Conservation (phyloP, 2,113 vertebrate genomes). For the Muscicapa adusta region DNA sequence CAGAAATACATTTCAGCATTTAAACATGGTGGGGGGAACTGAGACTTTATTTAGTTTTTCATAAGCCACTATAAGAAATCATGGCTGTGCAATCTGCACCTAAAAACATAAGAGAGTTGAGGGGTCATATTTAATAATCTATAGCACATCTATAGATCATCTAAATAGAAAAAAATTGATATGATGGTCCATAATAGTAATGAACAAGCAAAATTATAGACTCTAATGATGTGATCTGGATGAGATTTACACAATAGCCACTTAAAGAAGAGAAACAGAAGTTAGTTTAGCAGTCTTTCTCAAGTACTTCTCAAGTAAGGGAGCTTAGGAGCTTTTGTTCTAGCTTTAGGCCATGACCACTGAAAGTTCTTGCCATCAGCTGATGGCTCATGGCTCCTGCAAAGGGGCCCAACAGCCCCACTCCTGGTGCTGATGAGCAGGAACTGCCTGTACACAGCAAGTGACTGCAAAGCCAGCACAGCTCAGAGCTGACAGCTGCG, state of each 20-base stretch:
- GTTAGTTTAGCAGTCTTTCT: neutral
- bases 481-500: neutral
- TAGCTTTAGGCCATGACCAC: neutral
- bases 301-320: neutral
- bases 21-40: too few species aligned
- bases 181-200: neutral
- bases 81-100: too few species aligned
- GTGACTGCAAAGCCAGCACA: accelerated
- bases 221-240: neutral
- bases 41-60: too few species aligned
- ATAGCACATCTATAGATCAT: neutral
- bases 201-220: neutral
- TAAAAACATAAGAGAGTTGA: too few species aligned
- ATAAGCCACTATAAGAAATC: too few species aligned
- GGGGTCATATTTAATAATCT: neutral
- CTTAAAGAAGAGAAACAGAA: neutral
- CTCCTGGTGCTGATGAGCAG: neutral
- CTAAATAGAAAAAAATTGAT: neutral
- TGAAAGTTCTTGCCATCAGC: neutral
- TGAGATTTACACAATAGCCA: neutral
- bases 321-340: neutral
- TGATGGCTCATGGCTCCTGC: neutral
- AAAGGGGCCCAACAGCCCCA: accelerated
- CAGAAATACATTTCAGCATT: too few species aligned
- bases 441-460: neutral